Percentiles rank a stretch among this genome's conserved stretches.
These are phyloP conservation scores for Salminus brasiliensis DNA, from an alignment of 2,113 vertebrate genomes.

Conservation along the genomic window DNA sequence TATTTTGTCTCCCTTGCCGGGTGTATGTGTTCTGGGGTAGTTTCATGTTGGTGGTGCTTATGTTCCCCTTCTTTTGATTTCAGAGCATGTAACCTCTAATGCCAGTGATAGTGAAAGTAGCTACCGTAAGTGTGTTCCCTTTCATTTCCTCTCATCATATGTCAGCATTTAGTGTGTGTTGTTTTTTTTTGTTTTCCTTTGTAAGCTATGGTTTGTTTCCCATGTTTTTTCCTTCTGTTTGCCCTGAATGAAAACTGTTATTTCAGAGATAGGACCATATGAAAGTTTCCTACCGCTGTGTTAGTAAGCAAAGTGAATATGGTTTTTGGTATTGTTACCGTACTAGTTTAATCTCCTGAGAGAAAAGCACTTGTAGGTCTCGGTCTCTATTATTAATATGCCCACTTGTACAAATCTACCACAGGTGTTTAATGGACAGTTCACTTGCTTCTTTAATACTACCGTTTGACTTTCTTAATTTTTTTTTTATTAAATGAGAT, in stretches of 20 bases:
- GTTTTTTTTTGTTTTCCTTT: not conserved
- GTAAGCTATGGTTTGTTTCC: conserved; percentile 5
- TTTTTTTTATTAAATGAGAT: no score
- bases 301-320: no score
- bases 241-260: not conserved
- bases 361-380: no score
- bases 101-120: conserved; percentile 99
- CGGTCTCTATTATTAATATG: no score
- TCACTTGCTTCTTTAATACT: no score
- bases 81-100: conserved; percentile 98
- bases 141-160: conserved; percentile 59
- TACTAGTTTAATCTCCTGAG: no score
- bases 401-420: no score
- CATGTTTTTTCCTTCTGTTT: not conserved
- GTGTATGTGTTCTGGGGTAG: conserved; percentile 40
- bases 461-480: no score
- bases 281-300: not conserved
- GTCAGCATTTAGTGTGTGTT: no score
- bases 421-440: no score
- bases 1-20: not conserved
- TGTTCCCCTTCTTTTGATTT: conserved; percentile 86
- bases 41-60: conserved; percentile 74
- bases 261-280: not conserved
- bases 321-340: no score
- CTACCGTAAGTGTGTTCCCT: conserved; percentile 89